Evolutionary conservation across 1,140 invertebrate species (phyloP), one percentile per base, ranked within the genome.

Genomic region (Drosophila grimshawi): DNA sequence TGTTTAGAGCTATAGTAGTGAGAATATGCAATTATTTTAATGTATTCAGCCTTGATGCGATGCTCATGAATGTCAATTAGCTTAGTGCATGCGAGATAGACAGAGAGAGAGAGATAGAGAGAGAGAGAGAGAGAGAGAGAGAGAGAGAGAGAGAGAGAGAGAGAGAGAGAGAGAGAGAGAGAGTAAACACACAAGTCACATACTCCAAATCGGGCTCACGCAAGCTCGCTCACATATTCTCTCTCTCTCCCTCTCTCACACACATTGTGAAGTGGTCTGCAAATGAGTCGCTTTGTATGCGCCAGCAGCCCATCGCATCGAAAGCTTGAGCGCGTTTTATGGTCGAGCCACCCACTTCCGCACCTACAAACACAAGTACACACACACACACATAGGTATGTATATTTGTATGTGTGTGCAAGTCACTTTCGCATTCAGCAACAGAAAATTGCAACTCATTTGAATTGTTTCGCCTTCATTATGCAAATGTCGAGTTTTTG

Each of bases 11-110:
- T 52, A 71, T 52, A 71, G 61, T 71, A 52, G 63, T 61, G 62
- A 76, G 52, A 76, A 80, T 75, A 90, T 89, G 86, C 80, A 90
- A 88, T 86, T 86, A 85, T 90, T 88, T 90, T 89, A 85, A 89
- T 90, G 77, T 77, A 81, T 85, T 88, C 66, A 80, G 81, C 86
- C 86, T 88, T 89, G 83, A 78, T 75, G 74, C 82, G 83, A 78
- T 75, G 74, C 82, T 74, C 80, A 86, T 86, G 82, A 88, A 88
- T 88, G 83, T 83, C 80, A 89, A 89, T 88, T 89, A 86, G 79
- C 67, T 71, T 70, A 76, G 52, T 76, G 60, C 68, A 71, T 53
- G 53, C 56, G 56, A 33, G 37, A 70, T 51, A 33, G 64, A n/a
- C 30, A 41, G n/a, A 19, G 19, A 19, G 19, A 19, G 19, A 19